Evolutionary conservation across 2,888 invertebrate genomes (phyloP), one percentile per base, ranked within the genome.

Genomic region (Keiferia lycopersicella): DNA sequence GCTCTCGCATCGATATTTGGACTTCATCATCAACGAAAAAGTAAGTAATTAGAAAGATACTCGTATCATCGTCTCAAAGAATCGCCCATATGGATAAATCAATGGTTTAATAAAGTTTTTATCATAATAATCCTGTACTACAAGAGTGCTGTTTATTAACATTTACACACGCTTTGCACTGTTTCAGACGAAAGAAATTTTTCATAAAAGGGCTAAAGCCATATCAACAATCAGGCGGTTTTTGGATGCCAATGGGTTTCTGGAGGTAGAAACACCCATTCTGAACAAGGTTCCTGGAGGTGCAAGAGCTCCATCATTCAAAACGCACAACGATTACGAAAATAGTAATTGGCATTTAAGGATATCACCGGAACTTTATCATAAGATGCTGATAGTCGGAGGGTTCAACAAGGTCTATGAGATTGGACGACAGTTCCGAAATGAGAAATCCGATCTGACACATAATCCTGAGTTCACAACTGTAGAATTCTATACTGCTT

Each of bases 341-440:
- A 14, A 26, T 30, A 26, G 1, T 26, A n/a, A 26, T 8, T 56
- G n/a, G 22, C 20, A 26, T 4, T 30, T 26, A 12, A 26, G 53
- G 26, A 56, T 56, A 26, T 22, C 53, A 12, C 53, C 53, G 2
- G 53, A 56, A 30, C 12, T n/a, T n/a, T 26, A 56, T n/a, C 53
- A 26, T n/a, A 56, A 56, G 26, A 56, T 56, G 53, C 30, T 56
- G 22, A 30, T 56, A 56, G 20, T 56, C 8, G 53, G 53, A 26
- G 53, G 53, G 12, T 56, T 56, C 98, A 98, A 0, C n/a, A 56
- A 30, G 26, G 20, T 56, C 30, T 56, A 56, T 12, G 53, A 56
- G n/a, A 56, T 30, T n/a, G 30, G 53, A 6, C 18, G 26, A n/a
- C 53, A 56, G 26, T 30, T 56, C 30, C 26, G 53, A 56, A 56